Conservation (phyloP, 2,797 vertebrate species). For the Neomorphus geoffroyi region DNA sequence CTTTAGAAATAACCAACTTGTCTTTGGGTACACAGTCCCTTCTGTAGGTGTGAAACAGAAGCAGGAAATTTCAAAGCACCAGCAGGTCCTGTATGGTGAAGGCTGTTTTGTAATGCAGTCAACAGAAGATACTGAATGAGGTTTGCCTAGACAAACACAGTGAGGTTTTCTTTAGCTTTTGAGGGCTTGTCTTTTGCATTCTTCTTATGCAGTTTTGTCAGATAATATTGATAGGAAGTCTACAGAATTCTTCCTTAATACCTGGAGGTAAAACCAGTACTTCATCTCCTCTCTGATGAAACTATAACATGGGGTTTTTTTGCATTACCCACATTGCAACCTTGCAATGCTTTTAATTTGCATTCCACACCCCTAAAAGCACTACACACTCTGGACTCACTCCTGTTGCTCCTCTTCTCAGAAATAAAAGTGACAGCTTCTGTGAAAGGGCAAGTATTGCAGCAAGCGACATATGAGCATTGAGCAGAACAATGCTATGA, state of each 20-base stretch:
- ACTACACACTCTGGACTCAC: constrained; percentile 11
- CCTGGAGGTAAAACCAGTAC: not conserved
- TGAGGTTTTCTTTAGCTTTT: not conserved
- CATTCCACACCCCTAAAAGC: not conserved
- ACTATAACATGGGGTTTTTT: not conserved
- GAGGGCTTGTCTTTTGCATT: not conserved
- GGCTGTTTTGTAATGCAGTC: not conserved
- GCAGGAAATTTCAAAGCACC: not conserved
- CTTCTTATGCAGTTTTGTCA: not conserved
- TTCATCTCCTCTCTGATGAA: not conserved
- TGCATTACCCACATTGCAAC: not conserved
- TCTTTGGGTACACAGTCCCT: not conserved
- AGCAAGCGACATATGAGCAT: not conserved
- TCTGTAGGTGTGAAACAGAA: not conserved
- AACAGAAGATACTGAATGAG: not conserved
- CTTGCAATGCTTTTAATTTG: constrained; percentile 34
- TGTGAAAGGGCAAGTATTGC: constrained; percentile 43
- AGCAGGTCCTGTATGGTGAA: not conserved
- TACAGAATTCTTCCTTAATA: not conserved
- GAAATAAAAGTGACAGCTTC: constrained; percentile 67
- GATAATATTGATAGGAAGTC: not conserved
- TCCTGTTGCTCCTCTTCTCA: constrained; percentile 61
- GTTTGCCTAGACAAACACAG: not conserved
- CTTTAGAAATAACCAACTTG: not conserved
- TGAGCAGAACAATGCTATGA: constrained; percentile 55